Conservation (phyloP, 2,888 invertebrate genomes). For the Noctua fimbriata region DNA sequence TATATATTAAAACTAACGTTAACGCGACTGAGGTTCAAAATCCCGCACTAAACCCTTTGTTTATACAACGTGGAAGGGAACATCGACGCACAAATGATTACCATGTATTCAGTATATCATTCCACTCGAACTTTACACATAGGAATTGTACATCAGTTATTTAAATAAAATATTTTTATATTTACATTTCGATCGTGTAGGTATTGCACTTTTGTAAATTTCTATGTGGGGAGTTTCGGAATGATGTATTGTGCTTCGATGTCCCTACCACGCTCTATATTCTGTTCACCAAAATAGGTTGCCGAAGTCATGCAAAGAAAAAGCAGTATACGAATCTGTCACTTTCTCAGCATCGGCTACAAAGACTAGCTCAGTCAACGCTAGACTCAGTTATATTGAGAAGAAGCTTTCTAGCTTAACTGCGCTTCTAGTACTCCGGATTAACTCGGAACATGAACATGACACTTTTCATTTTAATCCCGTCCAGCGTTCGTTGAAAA, state of each 20-base stretch:
- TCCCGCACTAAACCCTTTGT: not conserved
- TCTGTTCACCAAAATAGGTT: not conserved
- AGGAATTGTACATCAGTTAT: no score
- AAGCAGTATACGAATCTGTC: not conserved
- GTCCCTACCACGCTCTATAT: no score
- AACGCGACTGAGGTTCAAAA: not conserved
- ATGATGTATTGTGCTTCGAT: no score
- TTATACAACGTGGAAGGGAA: not conserved
- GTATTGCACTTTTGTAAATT: no score
- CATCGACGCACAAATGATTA: no score
- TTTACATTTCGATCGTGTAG: no score
- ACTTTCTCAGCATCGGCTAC: not conserved
- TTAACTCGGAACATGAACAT: not conserved
- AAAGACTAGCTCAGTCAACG: not conserved
- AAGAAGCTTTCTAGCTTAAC: not conserved
- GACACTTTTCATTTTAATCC: constrained; percentile 2
- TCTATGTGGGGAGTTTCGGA: no score
- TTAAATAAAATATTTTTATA: no score
- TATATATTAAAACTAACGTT: not conserved
- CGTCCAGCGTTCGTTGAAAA: not conserved
- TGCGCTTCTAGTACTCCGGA: not conserved
- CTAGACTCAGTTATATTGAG: not conserved
- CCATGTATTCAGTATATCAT: no score
- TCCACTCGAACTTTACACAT: no score
- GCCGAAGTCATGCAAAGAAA: not conserved